Base-by-base conservation (phyloP, 2,113 vertebrate genomes). In the Engystomops pustulosus region DNA sequence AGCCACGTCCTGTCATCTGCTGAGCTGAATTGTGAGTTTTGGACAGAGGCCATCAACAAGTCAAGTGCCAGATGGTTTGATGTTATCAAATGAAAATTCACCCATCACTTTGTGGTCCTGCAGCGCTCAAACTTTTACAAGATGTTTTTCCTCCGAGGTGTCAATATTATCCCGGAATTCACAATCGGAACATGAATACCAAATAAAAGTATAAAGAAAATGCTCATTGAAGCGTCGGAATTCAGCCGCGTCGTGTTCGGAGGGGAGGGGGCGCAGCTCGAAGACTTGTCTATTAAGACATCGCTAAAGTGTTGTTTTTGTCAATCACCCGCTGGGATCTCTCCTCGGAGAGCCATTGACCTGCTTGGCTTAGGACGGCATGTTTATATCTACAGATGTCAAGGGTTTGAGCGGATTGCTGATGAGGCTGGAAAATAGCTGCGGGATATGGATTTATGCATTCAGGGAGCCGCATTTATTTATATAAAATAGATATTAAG, bases 211-310 rank as follows among this genome's bases (percentile, higher is more conserved):
- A 18, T 18, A 32, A 65, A 65, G 34, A 67, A 18, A 67, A 34
- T 30, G 62, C 70, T 67, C 34, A 79, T 18, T 27, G 30, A 27
- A 65, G 41, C 74, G 67, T 84, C 30, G 51, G 53, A 69, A 84
- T 84, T 72, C 60, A 78, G 34, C 18, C 53, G 60, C 38, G 47
- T 17, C 74, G 4, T 55, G 45, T 68, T 53, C 60, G 55, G 60
- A 25, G 53, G 81, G 45, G 47, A 76, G 60, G 45, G 74, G 41
- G 14, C 32, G 47, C 23, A 17, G 12, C 11, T 20, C 18, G 62
- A 79, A 85, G 65, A 79, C 34, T 18, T 58, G 47, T 85, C 83
- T 85, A 85, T 70, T 79, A 85, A 79, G 83, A 38, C 23, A 27
- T 34, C 83, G 69, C 74, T 78, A 53, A 84, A 78, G 72, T 55